These are phyloP conservation scores for Melanotaenia duboulayi DNA, from an alignment of 2,113 vertebrate species.

Conservation along the genomic window DNA sequence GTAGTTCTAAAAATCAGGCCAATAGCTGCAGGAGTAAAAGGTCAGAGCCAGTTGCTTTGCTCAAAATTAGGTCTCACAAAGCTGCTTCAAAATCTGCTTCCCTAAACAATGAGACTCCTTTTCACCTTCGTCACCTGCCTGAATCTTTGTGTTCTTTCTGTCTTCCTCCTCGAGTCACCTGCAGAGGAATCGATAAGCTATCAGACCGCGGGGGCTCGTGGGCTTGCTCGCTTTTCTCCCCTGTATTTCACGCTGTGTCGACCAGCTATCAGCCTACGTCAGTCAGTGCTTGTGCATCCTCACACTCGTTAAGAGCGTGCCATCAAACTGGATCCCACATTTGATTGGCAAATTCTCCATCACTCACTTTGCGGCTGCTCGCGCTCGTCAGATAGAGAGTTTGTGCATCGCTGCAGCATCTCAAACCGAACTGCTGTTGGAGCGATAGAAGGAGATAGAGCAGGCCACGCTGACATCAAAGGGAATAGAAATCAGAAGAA, in stretches of 20 bases:
- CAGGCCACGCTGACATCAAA: slow-evolving; percentile 31
- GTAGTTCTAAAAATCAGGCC: background rate
- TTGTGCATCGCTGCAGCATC: too few relatives aligned
- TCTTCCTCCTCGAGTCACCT: slow-evolving; percentile 53
- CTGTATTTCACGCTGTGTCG: slow-evolving; percentile 33
- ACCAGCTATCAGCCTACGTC: slow-evolving; percentile 5
- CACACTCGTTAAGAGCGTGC: slow-evolving; percentile 5
- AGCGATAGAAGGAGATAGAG: background rate
- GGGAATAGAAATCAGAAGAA: background rate
- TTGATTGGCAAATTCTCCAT: slow-evolving; percentile 57
- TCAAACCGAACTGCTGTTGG: slow-evolving; percentile 1
- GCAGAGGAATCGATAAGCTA: slow-evolving; percentile 66
- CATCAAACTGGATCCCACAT: slow-evolving; percentile 44
- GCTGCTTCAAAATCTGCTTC: background rate
- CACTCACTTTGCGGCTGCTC: slow-evolving; percentile 9
- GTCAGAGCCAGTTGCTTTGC: background rate
- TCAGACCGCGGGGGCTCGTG: slow-evolving; percentile 47
- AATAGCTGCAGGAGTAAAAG: background rate
- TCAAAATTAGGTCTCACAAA: background rate
- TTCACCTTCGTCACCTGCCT: slow-evolving; percentile 25
- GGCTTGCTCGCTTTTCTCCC: slow-evolving; percentile 3
- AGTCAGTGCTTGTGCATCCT: slow-evolving; percentile 27
- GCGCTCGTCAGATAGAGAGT: too few relatives aligned
- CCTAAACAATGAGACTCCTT: background rate
- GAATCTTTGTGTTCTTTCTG: slow-evolving; percentile 9